Conservation (phyloP, 2,113 vertebrate genomes). For the Rhinogobius similis region DNA sequence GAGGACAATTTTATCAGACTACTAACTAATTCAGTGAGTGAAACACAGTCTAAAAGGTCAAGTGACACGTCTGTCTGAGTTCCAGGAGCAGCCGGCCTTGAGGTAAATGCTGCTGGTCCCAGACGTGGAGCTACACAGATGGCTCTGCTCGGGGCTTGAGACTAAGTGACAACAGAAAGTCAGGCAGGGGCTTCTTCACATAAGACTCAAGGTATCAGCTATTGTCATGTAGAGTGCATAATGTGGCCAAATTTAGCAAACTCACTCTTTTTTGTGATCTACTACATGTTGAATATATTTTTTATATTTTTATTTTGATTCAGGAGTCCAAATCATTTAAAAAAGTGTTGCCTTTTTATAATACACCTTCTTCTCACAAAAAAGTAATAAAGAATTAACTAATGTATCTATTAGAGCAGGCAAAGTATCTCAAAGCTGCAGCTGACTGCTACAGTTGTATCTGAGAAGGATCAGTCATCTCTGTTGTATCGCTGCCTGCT, state of each 20-base stretch:
- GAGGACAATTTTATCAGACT: constrained; percentile 35
- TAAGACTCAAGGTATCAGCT: not conserved
- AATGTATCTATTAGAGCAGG: not conserved
- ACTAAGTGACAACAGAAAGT: constrained; percentile 1
- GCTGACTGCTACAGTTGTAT: not conserved
- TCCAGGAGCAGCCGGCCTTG: constrained; percentile 33
- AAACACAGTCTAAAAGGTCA: constrained; percentile 50
- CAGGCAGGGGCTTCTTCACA: constrained; percentile 7
- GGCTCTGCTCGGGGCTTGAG: constrained; percentile 36
- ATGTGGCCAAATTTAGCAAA: not conserved
- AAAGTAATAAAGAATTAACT: not conserved
- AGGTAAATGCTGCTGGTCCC: constrained; percentile 28
- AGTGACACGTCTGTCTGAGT: constrained; percentile 28
- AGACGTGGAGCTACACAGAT: constrained; percentile 33
- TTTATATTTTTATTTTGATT: no score
- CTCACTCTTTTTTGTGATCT: no score
- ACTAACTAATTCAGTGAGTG: constrained; percentile 33
- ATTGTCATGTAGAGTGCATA: no score
- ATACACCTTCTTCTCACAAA: no score
- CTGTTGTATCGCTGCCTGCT: not conserved
- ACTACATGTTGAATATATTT: no score
- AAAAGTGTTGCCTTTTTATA: no score
- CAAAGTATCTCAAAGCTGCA: not conserved
- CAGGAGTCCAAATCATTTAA: no score
- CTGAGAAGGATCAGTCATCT: not conserved